Conservation (phyloP, 2,113 vertebrate species). For the Psettodes erumei region DNA sequence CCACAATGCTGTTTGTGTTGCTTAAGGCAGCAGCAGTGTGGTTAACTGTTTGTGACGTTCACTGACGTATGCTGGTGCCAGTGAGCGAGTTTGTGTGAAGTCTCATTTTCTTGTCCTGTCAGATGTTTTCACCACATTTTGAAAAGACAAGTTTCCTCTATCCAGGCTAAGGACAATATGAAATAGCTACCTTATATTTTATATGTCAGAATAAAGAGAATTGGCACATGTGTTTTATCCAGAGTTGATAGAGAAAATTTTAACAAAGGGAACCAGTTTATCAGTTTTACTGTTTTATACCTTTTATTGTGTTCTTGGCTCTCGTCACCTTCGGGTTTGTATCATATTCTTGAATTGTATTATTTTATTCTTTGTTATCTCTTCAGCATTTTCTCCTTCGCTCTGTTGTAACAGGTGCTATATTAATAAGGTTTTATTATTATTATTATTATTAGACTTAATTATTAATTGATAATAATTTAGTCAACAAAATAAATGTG, state of each 20-base stretch:
- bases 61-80: conserved; percentile 10
- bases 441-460: neutral
- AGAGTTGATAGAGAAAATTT: neutral
- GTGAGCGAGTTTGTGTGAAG: neutral
- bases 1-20: conserved; percentile 2
- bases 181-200: neutral
- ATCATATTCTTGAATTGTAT: neutral
- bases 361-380: neutral
- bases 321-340: neutral
- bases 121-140: neutral
- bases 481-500: neutral
- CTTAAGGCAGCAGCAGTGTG: conserved; percentile 2
- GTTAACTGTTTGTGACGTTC: neutral
- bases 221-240: neutral
- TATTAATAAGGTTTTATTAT: neutral
- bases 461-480: too few species aligned
- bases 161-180: neutral
- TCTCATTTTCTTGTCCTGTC: neutral
- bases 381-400: neutral
- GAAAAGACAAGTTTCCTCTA: neutral
- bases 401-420: neutral
- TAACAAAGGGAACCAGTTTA: neutral
- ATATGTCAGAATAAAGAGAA: neutral
- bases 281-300: neutral
- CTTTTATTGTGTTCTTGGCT: neutral